These are phyloP conservation scores for Diadema setosum DNA, from an alignment of 35 echinoderm and acorn worm genomes.

Conservation along the genomic window DNA sequence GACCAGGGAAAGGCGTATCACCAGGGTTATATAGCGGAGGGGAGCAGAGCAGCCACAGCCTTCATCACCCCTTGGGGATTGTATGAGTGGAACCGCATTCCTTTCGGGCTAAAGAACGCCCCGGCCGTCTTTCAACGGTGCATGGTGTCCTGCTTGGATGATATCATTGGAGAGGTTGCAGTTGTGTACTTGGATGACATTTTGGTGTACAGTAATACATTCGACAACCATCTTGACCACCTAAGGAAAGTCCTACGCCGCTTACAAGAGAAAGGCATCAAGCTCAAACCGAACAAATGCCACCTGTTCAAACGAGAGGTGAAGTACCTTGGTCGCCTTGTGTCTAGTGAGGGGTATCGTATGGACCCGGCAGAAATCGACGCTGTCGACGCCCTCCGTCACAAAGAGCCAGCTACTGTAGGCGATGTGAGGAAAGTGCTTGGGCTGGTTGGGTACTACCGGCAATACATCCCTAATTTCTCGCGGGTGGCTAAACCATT, in stretches of 20 bases:
- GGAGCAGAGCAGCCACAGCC: slow-evolving; percentile 44
- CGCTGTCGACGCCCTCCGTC: neutral
- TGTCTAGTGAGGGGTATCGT: slow-evolving; percentile 8
- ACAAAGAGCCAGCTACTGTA: neutral
- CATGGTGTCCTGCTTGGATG: slow-evolving; percentile 27
- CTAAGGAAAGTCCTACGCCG: slow-evolving; percentile 6
- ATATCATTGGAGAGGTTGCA: slow-evolving; percentile 1
- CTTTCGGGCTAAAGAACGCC: too few relatives aligned
- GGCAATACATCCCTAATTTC: slow-evolving; percentile 21
- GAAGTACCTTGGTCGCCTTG: slow-evolving; percentile 40
- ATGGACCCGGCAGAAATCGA: slow-evolving; percentile 28
- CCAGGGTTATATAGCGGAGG: slow-evolving; percentile 21
- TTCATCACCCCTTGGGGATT: slow-evolving; percentile 67
- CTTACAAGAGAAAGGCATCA: slow-evolving; percentile 16
- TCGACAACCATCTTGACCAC: slow-evolving; percentile 13
- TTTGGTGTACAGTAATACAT: neutral
- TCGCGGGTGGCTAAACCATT: neutral
- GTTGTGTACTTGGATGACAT: slow-evolving; percentile 53
- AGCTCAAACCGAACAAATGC: slow-evolving; percentile 55
- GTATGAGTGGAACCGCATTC: slow-evolving; percentile 36
- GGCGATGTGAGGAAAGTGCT: slow-evolving; percentile 30
- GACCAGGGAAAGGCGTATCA: slow-evolving; percentile 69
- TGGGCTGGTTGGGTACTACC: slow-evolving; percentile 39
- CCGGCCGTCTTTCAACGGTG: slow-evolving; percentile 19
- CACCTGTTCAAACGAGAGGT: slow-evolving; percentile 36